Percentiles rank a stretch among this genome's conserved stretches.
phyloP scores from a whole-genome alignment of 2,797 vertebrate species.

The Triplophysa bombifrons region DNA sequence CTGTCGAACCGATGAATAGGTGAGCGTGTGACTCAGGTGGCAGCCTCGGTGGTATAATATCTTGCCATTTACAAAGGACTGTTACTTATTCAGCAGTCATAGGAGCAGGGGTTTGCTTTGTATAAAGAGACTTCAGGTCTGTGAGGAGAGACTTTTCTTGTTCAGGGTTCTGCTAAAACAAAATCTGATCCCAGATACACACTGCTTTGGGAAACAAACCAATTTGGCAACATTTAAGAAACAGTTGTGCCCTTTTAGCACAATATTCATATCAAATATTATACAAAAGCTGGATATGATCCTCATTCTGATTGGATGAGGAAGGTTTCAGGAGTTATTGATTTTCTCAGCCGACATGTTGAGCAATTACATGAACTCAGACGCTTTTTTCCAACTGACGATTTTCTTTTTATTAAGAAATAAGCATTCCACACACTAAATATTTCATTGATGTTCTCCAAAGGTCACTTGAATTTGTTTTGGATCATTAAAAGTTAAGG shows the following conservation, averaged over 20 bases:
- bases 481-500: neutral
- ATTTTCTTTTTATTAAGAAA: neutral
- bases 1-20: slow-evolving; percentile 41
- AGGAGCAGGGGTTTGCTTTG: neutral
- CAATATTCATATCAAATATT: no score
- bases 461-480: neutral
- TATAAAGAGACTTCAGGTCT: neutral
- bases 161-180: slow-evolving; percentile 18
- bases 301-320: neutral
- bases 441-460: neutral
- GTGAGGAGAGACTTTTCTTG: slow-evolving; percentile 18
- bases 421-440: neutral
- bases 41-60: slow-evolving; percentile 26
- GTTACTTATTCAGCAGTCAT: slow-evolving; percentile 25
- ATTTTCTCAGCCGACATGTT: neutral
- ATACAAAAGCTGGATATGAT: neutral
- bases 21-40: slow-evolving; percentile 9
- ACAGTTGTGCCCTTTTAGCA: neutral
- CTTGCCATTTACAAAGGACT: slow-evolving; percentile 22
- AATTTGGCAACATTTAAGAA: neutral
- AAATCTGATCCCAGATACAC: slow-evolving; percentile 10
- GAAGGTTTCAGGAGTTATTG: neutral
- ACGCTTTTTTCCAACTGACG: neutral
- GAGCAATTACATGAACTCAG: neutral
- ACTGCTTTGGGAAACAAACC: neutral